Evolutionary conservation across 92 coral and sea anemone genomes (phyloP).

Genomic region (Umimayanthus chanpuru): DNA sequence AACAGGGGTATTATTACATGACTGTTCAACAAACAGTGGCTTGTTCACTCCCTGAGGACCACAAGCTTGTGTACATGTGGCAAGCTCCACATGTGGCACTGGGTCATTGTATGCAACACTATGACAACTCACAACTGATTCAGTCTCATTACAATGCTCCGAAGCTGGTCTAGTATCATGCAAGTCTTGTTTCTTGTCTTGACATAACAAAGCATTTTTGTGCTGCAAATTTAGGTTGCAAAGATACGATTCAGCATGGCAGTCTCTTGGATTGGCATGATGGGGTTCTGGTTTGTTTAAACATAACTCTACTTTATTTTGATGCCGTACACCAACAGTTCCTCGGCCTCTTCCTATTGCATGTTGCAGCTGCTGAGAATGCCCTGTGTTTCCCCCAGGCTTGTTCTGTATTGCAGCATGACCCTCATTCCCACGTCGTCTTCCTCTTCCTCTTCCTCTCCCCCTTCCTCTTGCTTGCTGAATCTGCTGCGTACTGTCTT

Average conservation of each 20-base stretch:
- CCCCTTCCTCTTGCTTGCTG: not conserved
- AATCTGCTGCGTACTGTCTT: too few species aligned
- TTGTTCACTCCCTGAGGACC: not conserved
- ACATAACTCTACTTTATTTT: not conserved
- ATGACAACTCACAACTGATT: not conserved
- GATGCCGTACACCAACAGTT: not conserved
- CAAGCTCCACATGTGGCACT: not conserved
- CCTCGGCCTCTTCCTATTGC: not conserved
- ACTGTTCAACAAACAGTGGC: not conserved
- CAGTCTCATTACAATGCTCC: not conserved
- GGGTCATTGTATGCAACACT: not conserved
- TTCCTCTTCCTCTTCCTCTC: too few species aligned
- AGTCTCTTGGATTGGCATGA: not conserved
- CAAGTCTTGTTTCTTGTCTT: not conserved
- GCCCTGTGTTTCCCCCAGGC: not conserved
- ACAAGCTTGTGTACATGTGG: not conserved
- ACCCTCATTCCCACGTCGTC: not conserved
- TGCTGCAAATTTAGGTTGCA: too few species aligned
- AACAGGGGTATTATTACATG: not conserved
- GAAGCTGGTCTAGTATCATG: not conserved
- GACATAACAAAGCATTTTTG: too few species aligned
- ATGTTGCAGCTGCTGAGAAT: not conserved
- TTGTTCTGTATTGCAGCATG: not conserved
- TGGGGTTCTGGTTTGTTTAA: not conserved
- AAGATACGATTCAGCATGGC: not conserved